Evolutionary conservation across 2,888 invertebrate genomes (phyloP).

Genomic region (Sminthurinus aureus): DNA sequence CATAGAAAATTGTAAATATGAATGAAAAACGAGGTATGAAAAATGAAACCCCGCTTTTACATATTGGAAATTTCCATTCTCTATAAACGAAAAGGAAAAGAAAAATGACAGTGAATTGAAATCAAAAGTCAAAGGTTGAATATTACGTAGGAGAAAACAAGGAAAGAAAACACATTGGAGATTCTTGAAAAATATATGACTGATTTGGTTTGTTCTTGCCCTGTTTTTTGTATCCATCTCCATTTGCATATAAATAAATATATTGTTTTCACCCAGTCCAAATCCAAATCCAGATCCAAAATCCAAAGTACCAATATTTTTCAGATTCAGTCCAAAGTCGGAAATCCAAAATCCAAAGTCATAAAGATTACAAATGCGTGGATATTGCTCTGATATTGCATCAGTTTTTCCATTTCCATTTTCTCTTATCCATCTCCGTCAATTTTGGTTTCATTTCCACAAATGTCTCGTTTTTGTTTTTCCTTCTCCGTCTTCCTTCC

Average conservation of each 20-base stretch:
- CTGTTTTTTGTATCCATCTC: too few relatives aligned
- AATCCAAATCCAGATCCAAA: neutral
- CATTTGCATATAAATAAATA: neutral
- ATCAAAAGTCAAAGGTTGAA: too few relatives aligned
- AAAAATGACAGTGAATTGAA: too few relatives aligned
- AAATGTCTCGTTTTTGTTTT: too few relatives aligned
- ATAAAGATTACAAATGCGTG: neutral
- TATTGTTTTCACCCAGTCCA: conserved; percentile 1
- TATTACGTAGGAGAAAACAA: too few relatives aligned
- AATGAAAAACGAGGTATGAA: too few relatives aligned
- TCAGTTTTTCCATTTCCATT: neutral
- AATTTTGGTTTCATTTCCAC: neutral
- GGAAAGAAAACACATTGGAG: too few relatives aligned
- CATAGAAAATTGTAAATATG: too few relatives aligned
- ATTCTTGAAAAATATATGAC: too few relatives aligned
- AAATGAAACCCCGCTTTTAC: neutral
- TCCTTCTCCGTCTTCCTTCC: too few relatives aligned
- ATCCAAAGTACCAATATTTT: neutral
- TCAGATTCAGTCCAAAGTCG: neutral
- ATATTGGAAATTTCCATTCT: conserved; percentile 3
- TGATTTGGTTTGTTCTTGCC: too few relatives aligned
- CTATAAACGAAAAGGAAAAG: conserved; percentile 1
- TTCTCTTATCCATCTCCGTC: neutral
- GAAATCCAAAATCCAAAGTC: neutral
- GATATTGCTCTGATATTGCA: neutral